Conservation (phyloP, 2,113 vertebrate genomes). For the Nothocercus nigrocapillus region DNA sequence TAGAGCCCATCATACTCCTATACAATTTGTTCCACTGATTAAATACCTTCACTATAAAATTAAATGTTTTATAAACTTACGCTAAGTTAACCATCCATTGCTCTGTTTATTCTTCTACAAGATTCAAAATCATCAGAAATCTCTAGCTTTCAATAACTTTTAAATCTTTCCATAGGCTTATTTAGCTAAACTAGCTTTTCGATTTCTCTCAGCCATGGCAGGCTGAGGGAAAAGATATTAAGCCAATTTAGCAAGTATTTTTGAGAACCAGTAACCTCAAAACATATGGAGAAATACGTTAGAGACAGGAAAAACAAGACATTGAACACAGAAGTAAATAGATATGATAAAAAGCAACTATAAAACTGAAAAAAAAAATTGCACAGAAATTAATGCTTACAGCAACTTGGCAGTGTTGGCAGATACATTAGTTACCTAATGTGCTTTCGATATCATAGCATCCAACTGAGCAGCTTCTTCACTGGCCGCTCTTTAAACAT, state of each 20-base stretch:
- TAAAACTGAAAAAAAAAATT: not conserved
- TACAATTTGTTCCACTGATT: not conserved
- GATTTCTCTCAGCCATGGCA: not conserved
- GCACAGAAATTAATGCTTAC: not conserved
- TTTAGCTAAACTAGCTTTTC: not conserved
- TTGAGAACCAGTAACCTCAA: not conserved
- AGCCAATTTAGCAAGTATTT: not conserved
- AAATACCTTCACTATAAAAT: not conserved
- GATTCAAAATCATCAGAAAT: not conserved
- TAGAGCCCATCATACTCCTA: not conserved
- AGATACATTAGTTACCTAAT: not conserved
- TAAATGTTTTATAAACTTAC: not conserved
- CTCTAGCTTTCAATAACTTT: not conserved
- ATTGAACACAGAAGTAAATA: not conserved
- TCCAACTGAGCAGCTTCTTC: not conserved
- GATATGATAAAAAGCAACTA: not conserved
- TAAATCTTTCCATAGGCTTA: not conserved
- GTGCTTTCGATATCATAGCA: not conserved
- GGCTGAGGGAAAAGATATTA: not conserved
- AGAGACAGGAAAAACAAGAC: not conserved
- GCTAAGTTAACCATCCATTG: not conserved
- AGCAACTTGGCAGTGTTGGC: not conserved
- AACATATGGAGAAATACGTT: not conserved
- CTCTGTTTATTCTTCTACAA: not conserved
- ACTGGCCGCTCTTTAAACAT: conserved; percentile 53